Conservation (phyloP, 2,113 vertebrate species). For the Oceanodroma tethys region DNA sequence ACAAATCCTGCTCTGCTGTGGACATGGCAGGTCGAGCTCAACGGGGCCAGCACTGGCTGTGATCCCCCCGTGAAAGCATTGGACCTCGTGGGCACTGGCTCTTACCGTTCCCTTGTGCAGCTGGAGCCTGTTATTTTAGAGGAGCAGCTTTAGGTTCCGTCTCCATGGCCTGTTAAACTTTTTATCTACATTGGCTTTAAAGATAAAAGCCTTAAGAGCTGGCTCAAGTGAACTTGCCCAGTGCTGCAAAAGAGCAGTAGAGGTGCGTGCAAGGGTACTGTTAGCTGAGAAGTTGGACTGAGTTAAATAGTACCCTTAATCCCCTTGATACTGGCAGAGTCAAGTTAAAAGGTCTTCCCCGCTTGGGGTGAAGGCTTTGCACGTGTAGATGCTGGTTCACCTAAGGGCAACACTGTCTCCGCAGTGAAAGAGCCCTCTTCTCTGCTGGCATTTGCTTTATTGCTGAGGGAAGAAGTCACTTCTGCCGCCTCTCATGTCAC, state of each 20-base stretch:
- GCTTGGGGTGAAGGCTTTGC: slow-evolving; percentile 45
- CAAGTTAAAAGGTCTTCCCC: slow-evolving; percentile 64
- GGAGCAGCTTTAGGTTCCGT: not conserved
- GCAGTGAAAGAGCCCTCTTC: not conserved
- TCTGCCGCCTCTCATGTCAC: not conserved
- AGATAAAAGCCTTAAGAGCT: slow-evolving; percentile 43
- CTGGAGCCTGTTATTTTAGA: not conserved
- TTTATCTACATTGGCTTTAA: not conserved
- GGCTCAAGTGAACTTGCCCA: slow-evolving; percentile 12
- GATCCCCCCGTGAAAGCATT: not conserved
- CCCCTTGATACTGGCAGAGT: slow-evolving; percentile 38
- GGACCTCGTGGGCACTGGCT: not conserved
- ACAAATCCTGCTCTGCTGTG: not conserved
- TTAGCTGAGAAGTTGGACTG: slow-evolving; percentile 55
- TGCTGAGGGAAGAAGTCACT: not conserved
- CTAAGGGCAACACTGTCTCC: not conserved
- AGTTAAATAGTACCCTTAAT: slow-evolving; percentile 63
- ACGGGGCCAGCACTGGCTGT: not conserved
- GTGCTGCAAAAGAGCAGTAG: slow-evolving; percentile 14
- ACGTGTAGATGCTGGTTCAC: slow-evolving; percentile 49
- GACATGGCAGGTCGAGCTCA: not conserved
- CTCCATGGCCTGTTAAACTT: not conserved
- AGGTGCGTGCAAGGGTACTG: slow-evolving; percentile 53
- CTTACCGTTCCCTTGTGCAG: not conserved
- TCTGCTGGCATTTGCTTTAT: not conserved